phyloP scores from a whole-genome alignment of 1,140 invertebrate species.

The Trichonephila inaurata region DNA sequence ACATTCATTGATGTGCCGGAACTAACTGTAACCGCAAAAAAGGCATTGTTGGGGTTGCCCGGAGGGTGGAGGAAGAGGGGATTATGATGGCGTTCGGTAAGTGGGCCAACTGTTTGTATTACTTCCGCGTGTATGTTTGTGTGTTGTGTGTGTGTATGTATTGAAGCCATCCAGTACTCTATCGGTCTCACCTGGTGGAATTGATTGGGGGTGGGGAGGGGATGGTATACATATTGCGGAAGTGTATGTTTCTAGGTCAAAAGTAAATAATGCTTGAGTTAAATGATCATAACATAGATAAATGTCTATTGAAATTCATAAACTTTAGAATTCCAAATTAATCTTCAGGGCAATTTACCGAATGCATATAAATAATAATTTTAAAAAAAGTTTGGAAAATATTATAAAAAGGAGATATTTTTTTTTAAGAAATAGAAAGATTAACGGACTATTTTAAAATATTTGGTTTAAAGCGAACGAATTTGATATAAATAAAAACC shows the following conservation, averaged over 20 bases:
- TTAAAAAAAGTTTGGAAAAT: no score
- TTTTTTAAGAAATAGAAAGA: no score
- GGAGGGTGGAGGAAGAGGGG: neutral
- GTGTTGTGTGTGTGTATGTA: conserved; percentile 32
- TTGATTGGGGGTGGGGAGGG: neutral
- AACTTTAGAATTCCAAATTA: no score
- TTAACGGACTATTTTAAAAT: no score
- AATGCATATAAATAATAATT: no score
- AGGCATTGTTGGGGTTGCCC: conserved; percentile 61
- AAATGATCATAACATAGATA: no score
- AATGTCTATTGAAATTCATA: no score
- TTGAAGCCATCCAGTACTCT: conserved; percentile 16
- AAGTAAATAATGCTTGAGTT: neutral
- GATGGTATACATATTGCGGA: neutral
- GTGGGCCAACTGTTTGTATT: conserved; percentile 53
- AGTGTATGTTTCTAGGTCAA: neutral
- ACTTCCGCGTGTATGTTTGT: conserved; percentile 62
- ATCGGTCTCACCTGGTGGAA: conserved; percentile 60
- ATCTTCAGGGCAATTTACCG: no score
- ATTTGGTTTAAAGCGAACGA: no score
- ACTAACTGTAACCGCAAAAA: conserved; percentile 63
- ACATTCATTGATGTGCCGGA: conserved; percentile 60
- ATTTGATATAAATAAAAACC: no score
- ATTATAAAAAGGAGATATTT: no score
- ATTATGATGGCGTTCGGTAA: conserved; percentile 61